These are phyloP conservation scores for Acanthisitta chloris DNA, from an alignment of 2,113 vertebrate genomes.

Conservation along the genomic window DNA sequence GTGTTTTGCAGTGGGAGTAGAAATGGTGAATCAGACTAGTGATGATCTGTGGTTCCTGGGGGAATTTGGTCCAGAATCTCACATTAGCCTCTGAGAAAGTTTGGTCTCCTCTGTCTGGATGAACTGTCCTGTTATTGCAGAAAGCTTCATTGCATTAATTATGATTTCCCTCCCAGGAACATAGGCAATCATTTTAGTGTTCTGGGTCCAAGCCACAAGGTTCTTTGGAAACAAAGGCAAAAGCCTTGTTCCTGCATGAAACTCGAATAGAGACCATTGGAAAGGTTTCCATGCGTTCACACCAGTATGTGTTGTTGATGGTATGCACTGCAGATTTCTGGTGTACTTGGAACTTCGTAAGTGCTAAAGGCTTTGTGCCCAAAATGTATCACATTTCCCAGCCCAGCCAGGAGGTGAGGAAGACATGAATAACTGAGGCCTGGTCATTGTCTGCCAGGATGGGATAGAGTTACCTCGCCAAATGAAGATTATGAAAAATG, in stretches of 20 bases:
- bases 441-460: constrained; percentile 32
- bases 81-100: neutral
- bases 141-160: neutral
- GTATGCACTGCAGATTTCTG: neutral
- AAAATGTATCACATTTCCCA: neutral
- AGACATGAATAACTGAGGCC: constrained; percentile 24
- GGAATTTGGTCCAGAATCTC: neutral
- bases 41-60: neutral
- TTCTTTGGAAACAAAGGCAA: constrained; percentile 12
- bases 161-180: neutral
- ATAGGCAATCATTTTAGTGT: neutral
- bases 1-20: neutral
- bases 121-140: neutral
- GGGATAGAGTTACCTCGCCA: neutral
- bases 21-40: neutral
- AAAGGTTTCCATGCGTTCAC: constrained; percentile 18
- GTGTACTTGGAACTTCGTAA: neutral
- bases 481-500: constrained; percentile 32
- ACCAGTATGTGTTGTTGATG: neutral
- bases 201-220: neutral
- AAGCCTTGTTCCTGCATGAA: neutral
- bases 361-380: constrained; percentile 23
- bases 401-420: constrained; percentile 29
- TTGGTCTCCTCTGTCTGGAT: neutral
- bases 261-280: neutral